These are phyloP conservation scores for Pygocentrus nattereri DNA, from an alignment of 2,797 vertebrate species.

Conservation along the genomic window DNA sequence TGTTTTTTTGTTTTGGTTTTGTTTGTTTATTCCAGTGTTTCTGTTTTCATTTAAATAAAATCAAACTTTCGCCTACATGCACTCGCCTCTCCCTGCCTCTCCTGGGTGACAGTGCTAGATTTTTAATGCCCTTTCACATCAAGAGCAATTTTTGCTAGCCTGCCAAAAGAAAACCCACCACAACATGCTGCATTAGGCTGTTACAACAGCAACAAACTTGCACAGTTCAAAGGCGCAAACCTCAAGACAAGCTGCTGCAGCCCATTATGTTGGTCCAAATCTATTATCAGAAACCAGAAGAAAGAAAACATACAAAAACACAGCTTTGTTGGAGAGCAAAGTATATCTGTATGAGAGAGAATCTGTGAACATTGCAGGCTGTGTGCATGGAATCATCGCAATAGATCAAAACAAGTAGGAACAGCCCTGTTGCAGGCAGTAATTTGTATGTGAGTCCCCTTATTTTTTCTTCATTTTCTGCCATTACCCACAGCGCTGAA, in stretches of 20 bases:
- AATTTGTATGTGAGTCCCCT: conserved; percentile 2
- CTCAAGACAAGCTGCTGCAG: not conserved
- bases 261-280: not conserved
- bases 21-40: not conserved
- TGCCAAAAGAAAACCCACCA: not conserved
- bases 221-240: not conserved
- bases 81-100: not conserved
- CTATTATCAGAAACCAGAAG: not conserved
- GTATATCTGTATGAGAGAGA: not conserved
- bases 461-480: not conserved
- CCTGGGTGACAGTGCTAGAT: not conserved
- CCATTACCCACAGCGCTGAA: conserved; percentile 2
- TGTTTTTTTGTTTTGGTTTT: not conserved
- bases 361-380: not conserved
- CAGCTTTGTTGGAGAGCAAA: not conserved
- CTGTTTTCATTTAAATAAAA: not conserved
- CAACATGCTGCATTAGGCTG: not conserved
- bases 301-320: not conserved
- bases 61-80: not conserved
- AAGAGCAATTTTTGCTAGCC: not conserved
- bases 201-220: not conserved
- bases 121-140: not conserved
- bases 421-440: not conserved
- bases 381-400: not conserved
- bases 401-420: not conserved